Percentiles rank a stretch among this genome's conserved stretches.
phyloP scores from a whole-genome alignment of 2,888 invertebrate genomes.

The Plusia festucae region DNA sequence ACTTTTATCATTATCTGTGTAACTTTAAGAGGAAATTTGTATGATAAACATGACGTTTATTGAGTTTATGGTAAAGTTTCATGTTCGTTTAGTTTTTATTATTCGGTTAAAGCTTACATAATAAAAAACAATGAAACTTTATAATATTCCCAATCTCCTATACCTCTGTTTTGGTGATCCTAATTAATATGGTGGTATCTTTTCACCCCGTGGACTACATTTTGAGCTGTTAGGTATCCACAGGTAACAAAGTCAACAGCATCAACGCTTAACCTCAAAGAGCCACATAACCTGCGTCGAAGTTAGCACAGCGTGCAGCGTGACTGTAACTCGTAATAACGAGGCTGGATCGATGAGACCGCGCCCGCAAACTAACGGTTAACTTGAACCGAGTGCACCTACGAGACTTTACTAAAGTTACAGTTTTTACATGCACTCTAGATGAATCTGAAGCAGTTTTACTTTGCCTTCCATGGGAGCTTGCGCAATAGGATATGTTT shows the following conservation, averaged over 20 bases:
- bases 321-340: background rate
- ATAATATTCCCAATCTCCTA: no score
- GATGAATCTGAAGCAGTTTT: background rate
- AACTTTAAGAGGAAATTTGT: no score
- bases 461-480: background rate
- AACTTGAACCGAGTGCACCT: background rate
- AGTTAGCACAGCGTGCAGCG: background rate
- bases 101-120: no score
- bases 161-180: no score
- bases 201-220: background rate
- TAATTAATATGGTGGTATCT: no score
- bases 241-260: background rate
- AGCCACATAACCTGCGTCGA: background rate
- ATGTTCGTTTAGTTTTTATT: no score
- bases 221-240: background rate
- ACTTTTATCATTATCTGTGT: no score
- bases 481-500: background rate
- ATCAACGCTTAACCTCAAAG: background rate
- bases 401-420: background rate
- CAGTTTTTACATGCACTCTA: background rate
- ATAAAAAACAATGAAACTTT: no score
- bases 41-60: no score
- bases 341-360: background rate
- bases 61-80: no score
- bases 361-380: slow-evolving; percentile 3